A percentile compares a stretch with the other conserved stretches of the same genome.
Evolutionary conservation across 2,888 invertebrate species (phyloP).

Genomic region (Lochmaea capreae): DNA sequence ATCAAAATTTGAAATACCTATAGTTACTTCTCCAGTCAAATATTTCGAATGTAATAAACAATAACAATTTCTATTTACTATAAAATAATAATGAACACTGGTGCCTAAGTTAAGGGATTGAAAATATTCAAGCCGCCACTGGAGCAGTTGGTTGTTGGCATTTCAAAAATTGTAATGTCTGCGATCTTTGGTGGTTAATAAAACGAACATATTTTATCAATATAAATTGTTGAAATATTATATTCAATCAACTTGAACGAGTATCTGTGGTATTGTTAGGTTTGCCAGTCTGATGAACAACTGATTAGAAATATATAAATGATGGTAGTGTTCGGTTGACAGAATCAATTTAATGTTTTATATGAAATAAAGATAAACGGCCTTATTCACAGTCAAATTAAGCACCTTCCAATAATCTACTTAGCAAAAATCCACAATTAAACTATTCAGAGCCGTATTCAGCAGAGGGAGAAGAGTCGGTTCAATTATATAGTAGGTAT

Average conservation of each 20-base stretch:
- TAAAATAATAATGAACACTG: not conserved
- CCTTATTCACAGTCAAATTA: too few relatives aligned
- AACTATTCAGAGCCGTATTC: too few relatives aligned
- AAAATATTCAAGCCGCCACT: not conserved
- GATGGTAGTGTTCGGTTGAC: slow-evolving; percentile 3
- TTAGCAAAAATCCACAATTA: too few relatives aligned
- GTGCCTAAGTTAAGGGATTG: not conserved
- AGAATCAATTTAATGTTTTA: slow-evolving; percentile 12
- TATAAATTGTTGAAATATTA: slow-evolving; percentile 27
- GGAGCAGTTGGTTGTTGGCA: not conserved
- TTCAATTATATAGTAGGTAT: too few relatives aligned
- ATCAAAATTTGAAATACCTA: too few relatives aligned
- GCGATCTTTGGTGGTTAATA: slow-evolving; percentile 22
- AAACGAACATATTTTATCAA: slow-evolving; percentile 27
- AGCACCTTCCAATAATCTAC: too few relatives aligned
- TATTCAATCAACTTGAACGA: slow-evolving; percentile 27
- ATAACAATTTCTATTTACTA: not conserved
- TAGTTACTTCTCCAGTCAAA: too few relatives aligned
- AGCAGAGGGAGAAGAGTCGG: too few relatives aligned
- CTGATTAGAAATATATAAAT: slow-evolving; percentile 19
- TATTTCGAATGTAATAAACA: too few relatives aligned
- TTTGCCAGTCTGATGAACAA: slow-evolving; percentile 27
- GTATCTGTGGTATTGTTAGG: slow-evolving; percentile 21
- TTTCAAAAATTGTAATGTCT: slow-evolving; percentile 22
- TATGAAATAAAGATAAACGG: not conserved